Evolutionary conservation across 1,140 invertebrate genomes (phyloP).

Genomic region (Monomorium pharaonis): DNA sequence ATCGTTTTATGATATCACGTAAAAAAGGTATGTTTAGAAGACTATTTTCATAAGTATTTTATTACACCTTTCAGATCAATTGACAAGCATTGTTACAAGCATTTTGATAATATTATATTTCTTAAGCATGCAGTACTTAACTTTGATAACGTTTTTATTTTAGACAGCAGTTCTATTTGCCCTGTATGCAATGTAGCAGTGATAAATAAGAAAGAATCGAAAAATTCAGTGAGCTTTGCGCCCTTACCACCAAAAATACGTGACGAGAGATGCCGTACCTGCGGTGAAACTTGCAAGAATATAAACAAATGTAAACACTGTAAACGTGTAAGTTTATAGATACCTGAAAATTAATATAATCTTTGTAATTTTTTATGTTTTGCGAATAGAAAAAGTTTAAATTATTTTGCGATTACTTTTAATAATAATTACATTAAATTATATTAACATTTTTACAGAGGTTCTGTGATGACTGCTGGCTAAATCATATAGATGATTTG

Average conservation of each 20-base stretch:
- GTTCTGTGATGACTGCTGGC: conserved; percentile 40
- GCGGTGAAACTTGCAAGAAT: neutral
- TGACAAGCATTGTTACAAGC: no score
- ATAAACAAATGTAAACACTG: conserved; percentile 37
- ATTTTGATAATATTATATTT: no score
- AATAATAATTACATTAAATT: neutral
- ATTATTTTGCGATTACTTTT: neutral
- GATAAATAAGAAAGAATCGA: neutral
- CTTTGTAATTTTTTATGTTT: neutral
- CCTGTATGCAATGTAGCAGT: conserved; percentile 37
- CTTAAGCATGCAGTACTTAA: no score
- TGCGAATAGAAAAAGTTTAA: neutral
- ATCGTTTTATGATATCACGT: conserved; percentile 15
- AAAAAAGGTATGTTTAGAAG: conserved; percentile 13
- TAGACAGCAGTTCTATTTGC: conserved; percentile 15
- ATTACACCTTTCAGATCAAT: no score
- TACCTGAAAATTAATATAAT: neutral
- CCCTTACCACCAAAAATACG: conserved; percentile 31
- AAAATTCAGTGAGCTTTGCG: conserved; percentile 26
- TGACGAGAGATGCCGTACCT: conserved; percentile 27
- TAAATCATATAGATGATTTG: conserved; percentile 76
- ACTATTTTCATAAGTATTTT: neutral
- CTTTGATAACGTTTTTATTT: neutral
- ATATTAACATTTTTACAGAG: conserved; percentile 16
- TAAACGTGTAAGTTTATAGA: conserved; percentile 10